Evolutionary conservation across 2,113 vertebrate species (phyloP).

Genomic region (Thalassarche chlororhynchos): DNA sequence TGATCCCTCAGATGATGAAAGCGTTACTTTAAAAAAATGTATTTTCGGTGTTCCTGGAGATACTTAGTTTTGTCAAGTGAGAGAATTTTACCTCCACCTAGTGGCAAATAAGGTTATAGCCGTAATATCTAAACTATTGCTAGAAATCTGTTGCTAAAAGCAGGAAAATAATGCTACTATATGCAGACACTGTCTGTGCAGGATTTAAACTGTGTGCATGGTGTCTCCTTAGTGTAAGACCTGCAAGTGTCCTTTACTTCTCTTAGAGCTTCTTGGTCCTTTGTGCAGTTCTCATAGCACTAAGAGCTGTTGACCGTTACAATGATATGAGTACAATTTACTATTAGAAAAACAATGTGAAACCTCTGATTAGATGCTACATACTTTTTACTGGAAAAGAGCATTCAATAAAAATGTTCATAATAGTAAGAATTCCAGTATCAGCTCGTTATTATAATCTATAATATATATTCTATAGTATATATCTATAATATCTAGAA

Average conservation of each 20-base stretch:
- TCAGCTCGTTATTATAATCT: neutral
- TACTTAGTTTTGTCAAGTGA: neutral
- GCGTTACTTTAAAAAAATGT: neutral
- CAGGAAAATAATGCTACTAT: neutral
- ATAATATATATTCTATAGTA: neutral
- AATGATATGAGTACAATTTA: neutral
- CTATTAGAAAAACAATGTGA: neutral
- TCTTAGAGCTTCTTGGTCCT: neutral
- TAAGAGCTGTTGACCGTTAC: neutral
- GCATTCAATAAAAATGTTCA: neutral
- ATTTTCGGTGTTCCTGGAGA: neutral
- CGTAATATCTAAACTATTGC: neutral
- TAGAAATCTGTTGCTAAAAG: neutral
- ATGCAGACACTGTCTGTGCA: neutral
- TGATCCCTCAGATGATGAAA: neutral
- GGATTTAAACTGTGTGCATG: neutral
- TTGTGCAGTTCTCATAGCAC: neutral
- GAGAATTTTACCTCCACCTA: conserved; percentile 23
- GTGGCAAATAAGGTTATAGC: neutral
- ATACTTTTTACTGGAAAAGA: neutral
- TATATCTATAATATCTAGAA: too few relatives aligned
- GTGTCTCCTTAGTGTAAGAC: neutral
- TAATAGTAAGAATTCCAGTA: neutral
- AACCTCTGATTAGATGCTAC: neutral
- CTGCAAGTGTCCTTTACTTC: neutral